Evolutionary conservation across 2,888 invertebrate genomes (phyloP).

Genomic region (Agapostemon virescens): DNA sequence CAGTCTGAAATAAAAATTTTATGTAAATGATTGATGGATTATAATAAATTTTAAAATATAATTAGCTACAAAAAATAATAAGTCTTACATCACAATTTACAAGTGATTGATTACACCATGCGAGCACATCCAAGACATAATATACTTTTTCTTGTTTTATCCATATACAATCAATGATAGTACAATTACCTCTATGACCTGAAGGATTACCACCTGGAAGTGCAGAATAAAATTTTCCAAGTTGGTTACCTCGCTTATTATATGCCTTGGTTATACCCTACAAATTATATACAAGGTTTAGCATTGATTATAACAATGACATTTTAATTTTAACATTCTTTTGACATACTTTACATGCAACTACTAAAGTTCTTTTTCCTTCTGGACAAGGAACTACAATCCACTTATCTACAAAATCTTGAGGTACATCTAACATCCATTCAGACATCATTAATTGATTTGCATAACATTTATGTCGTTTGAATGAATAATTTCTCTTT

Average conservation of each 20-base stretch:
- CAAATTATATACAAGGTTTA: conserved; percentile 66
- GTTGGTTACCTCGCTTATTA: conserved; percentile 83
- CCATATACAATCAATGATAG: conserved; percentile 93
- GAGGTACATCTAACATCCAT: conserved; percentile 94
- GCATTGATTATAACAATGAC: neutral
- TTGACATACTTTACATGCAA: conserved; percentile 84
- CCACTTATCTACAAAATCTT: conserved; percentile 88
- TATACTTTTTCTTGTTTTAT: conserved; percentile 83
- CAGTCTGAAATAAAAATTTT: conserved; percentile 83
- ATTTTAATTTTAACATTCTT: neutral
- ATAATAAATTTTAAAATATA: conserved; percentile 15
- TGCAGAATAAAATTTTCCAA: conserved; percentile 80
- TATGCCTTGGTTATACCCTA: conserved; percentile 88
- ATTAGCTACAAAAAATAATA: neutral
- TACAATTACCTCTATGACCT: conserved; percentile 80
- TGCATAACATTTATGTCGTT: conserved; percentile 68
- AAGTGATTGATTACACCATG: conserved; percentile 89
- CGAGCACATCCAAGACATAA: conserved; percentile 91
- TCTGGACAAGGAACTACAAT: conserved; percentile 89
- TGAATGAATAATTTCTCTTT: conserved; percentile 24
- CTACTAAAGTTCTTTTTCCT: conserved; percentile 90
- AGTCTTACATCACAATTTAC: conserved; percentile 87
- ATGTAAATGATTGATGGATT: conserved; percentile 10
- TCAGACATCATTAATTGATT: conserved; percentile 93
- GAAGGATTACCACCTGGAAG: conserved; percentile 88